These are phyloP conservation scores for Oxyura jamaicensis DNA, from an alignment of 2,113 vertebrate species.

Conservation along the genomic window DNA sequence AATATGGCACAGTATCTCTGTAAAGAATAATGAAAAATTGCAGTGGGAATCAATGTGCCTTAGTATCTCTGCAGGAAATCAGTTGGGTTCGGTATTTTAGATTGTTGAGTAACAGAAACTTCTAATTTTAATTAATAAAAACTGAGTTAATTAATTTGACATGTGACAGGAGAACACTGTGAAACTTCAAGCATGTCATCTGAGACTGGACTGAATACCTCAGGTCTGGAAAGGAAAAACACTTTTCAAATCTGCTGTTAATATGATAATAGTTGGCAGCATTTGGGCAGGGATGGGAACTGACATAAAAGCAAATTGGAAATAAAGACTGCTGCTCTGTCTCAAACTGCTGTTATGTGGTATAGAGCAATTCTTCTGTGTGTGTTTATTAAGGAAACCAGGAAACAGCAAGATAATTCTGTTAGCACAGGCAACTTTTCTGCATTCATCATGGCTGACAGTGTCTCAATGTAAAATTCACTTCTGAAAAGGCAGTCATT, in stretches of 20 bases:
- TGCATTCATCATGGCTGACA: background rate
- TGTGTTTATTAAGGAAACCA: background rate
- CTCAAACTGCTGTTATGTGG: background rate
- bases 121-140: constrained; percentile 27
- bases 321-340: background rate
- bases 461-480: background rate
- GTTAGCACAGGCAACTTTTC: background rate
- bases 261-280: background rate
- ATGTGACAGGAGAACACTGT: background rate
- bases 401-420: background rate
- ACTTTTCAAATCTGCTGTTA: background rate
- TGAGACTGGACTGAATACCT: background rate
- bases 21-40: constrained; percentile 47
- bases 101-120: constrained; percentile 36
- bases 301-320: constrained; percentile 24
- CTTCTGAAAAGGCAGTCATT: background rate
- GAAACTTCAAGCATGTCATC: background rate
- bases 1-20: constrained; percentile 11
- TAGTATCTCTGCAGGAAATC: constrained; percentile 51
- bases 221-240: background rate
- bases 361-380: background rate
- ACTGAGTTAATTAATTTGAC: constrained; percentile 27
- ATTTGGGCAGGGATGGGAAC: background rate
- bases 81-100: constrained; percentile 37
- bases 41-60: constrained; percentile 49